Evolutionary conservation across 2,888 invertebrate genomes (phyloP).

Genomic region (Mechanitis messenoides): DNA sequence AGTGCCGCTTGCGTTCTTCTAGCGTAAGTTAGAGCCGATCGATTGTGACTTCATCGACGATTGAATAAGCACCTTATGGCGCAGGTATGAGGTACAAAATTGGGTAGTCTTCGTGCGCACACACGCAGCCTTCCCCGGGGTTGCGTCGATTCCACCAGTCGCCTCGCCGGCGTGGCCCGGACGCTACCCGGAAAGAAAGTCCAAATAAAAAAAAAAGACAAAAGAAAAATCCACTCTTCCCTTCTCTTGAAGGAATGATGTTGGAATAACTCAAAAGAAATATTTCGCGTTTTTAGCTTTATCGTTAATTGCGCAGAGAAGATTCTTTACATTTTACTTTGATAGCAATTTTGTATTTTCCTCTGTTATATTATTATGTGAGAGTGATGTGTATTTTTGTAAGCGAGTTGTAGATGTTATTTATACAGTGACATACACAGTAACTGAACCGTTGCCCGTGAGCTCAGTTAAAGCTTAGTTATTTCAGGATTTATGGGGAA

Average conservation of each 20-base stretch:
- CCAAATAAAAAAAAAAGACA: conserved; percentile 43
- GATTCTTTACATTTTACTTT: conserved; percentile 37
- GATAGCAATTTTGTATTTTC: conserved; percentile 29
- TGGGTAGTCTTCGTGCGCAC: conserved; percentile 42
- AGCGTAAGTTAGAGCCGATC: conserved; percentile 41
- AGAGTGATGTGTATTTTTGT: conserved; percentile 30
- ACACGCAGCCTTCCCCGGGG: conserved; percentile 74
- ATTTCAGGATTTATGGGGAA: conserved; percentile 28
- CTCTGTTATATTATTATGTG: conserved; percentile 30
- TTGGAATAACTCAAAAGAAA: conserved; percentile 43
- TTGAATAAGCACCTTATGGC: conserved; percentile 42
- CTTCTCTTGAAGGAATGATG: conserved; percentile 60
- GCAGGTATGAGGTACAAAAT: conserved; percentile 36
- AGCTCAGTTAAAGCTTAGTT: conserved; percentile 61
- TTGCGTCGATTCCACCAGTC: conserved; percentile 73
- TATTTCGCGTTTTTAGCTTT: conserved; percentile 66
- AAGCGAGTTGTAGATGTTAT: conserved; percentile 28
- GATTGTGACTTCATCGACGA: conserved; percentile 21
- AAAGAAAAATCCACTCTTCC: conserved; percentile 60
- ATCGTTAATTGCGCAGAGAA: conserved; percentile 66
- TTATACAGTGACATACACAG: conserved; percentile 38
- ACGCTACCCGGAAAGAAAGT: conserved; percentile 52
- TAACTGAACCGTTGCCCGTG: conserved; percentile 37
- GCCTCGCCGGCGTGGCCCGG: conserved; percentile 69
- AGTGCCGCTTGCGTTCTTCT: conserved; percentile 41